Evolutionary conservation across 2,888 invertebrate genomes (phyloP).

Genomic region (Drosophila quasianomalipes): DNA sequence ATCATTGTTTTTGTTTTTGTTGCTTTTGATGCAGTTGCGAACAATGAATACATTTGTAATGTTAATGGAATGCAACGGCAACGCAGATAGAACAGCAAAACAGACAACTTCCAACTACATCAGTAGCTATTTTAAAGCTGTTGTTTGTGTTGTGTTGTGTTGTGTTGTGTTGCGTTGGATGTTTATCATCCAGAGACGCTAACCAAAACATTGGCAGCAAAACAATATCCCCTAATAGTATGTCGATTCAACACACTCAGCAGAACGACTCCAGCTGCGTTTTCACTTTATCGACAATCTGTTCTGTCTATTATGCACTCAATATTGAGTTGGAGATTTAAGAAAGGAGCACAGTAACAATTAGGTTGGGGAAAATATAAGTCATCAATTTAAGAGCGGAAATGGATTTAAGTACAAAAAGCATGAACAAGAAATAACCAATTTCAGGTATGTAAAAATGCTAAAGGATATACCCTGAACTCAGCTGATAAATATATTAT

Average conservation of each 20-base stretch:
- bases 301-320: constrained; percentile 1
- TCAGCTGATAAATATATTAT: not conserved
- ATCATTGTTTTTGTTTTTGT: constrained; percentile 51
- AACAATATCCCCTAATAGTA: constrained; percentile 13
- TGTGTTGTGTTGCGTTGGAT: constrained; percentile 41
- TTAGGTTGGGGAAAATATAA: not conserved
- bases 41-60: constrained; percentile 72
- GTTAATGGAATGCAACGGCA: constrained; percentile 64
- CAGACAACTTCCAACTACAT: constrained; percentile 40
- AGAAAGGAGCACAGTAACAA: not conserved
- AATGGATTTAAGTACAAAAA: not conserved
- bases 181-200: constrained; percentile 51
- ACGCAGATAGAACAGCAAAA: constrained; percentile 26
- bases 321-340: not conserved
- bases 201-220: constrained; percentile 17
- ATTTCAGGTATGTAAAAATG: not conserved
- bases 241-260: constrained; percentile 4
- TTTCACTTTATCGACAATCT: constrained; percentile 3
- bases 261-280: not conserved
- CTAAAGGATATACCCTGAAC: not conserved
- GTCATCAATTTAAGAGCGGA: not conserved
- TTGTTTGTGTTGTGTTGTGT: constrained; percentile 55
- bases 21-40: constrained; percentile 34
- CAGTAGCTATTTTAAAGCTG: constrained; percentile 51
- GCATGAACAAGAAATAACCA: not conserved